Conservation (phyloP, 2,797 vertebrate species). For the Mormyrus hasselquistii region DNA sequence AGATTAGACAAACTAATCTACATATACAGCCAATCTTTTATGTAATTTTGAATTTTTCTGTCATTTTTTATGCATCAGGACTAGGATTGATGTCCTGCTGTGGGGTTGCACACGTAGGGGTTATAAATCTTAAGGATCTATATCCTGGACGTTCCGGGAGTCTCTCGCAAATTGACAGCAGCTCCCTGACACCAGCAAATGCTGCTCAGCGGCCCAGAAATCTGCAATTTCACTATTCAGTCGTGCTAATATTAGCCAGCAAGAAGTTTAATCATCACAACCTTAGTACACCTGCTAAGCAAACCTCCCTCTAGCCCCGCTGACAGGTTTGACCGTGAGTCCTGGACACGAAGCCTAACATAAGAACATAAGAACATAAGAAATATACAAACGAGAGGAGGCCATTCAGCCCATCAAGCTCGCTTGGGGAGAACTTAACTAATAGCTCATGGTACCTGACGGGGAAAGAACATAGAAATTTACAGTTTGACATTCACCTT, state of each 20-base stretch:
- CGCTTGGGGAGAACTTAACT: no score
- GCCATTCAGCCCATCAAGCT: no score
- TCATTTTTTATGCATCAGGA: not conserved
- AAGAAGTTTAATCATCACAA: not conserved
- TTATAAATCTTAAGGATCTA: not conserved
- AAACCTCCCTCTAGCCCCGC: not conserved
- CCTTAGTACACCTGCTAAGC: not conserved
- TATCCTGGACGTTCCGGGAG: not conserved
- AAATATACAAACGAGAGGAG: no score
- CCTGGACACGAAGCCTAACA: not conserved
- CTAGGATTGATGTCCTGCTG: not conserved
- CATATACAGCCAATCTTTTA: not conserved
- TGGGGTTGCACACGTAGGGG: not conserved
- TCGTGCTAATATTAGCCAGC: not conserved
- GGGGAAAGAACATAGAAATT: not conserved
- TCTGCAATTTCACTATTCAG: not conserved
- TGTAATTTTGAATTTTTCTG: not conserved
- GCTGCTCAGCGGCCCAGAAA: not conserved
- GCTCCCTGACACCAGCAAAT: not conserved
- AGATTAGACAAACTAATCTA: not conserved
- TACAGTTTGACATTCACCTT: not conserved
- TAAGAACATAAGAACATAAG: no score
- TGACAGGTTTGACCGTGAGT: not conserved
- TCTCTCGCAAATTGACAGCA: not conserved
- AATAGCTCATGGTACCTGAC: not conserved